Evolutionary conservation across 2,888 invertebrate species (phyloP), one percentile per base, ranked within the genome.

Genomic region (Cistogaster globosa): DNA sequence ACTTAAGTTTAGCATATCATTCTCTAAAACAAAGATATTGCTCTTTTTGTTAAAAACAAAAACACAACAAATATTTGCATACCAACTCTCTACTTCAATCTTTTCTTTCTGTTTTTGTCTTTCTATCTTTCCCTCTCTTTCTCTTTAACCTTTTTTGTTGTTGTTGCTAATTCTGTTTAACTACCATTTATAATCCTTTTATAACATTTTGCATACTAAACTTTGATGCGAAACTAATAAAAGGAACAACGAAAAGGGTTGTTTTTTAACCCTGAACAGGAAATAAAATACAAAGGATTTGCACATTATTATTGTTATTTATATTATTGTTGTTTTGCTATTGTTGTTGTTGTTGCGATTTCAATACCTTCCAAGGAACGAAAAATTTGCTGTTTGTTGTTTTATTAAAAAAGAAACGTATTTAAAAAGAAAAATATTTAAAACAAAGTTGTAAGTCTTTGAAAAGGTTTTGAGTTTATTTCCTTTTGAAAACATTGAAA

Each of bases 281-380:
- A 84, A 84, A 84, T 80, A 55, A 71, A 71, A 76, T 63, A 80
- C 84, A 76, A 84, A 71, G 84, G 74, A 80, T 74, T 79, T 83
- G 83, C 78, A 42, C 32, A 76, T 36, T 57, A 58, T 72, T 65
- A 65, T 65, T 65, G 57, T 65, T 79, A 58, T 72, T 72, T 53
- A 38, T 53, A 53, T 60, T n/a, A 51, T 26, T 58, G 51, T 60
- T 36, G n/a, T 69, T n/a, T 60, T n/a, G 42, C 18, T 58, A 38
- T 60, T 36, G 8, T 55, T 72, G 57, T 63, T 60, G 32, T 58
- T 60, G 57, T 62, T 69, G 57, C 57, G 9, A 0, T 58, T 72
- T 58, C 20, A 36, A 69, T 51, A 72, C 18, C 26, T 76, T 57
- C 42, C 48, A 48, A 63, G 60, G 60, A 45, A 26, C 9, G 1